Evolutionary conservation across 2,888 invertebrate species (phyloP).

Genomic region (Theretra japonica): DNA sequence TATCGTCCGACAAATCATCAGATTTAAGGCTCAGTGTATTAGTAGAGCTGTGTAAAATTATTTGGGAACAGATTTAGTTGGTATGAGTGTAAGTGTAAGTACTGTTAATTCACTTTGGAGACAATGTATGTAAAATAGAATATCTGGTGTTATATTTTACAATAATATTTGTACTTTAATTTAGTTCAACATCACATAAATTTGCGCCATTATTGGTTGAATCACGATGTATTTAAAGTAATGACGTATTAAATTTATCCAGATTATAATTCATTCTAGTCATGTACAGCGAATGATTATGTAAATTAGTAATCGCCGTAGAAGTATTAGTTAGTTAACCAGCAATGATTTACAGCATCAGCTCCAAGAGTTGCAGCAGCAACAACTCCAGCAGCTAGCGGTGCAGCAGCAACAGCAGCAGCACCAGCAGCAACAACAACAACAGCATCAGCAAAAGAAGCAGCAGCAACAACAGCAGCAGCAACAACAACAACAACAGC

Average conservation of each 20-base stretch:
- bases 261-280: background rate
- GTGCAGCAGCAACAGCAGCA: conserved; percentile 60
- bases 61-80: background rate
- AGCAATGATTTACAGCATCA: conserved; percentile 54
- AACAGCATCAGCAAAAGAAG: conserved; percentile 60
- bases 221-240: no score
- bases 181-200: background rate
- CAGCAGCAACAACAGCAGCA: conserved; percentile 64
- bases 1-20: background rate
- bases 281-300: background rate
- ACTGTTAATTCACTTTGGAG: background rate
- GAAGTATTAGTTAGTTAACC: no score
- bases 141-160: no score
- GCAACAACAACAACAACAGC: conserved; percentile 58
- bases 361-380: conserved; percentile 68
- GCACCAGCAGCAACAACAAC: conserved; percentile 65
- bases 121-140: background rate
- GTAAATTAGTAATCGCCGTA: no score
- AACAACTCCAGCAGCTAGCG: conserved; percentile 64
- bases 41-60: background rate
- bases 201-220: no score
- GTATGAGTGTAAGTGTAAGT: background rate
- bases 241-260: background rate
- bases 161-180: background rate
- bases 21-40: background rate